Evolutionary conservation across 2,888 invertebrate species (phyloP), one percentile per base, ranked within the genome.

Genomic region (Camponotus fellah): DNA sequence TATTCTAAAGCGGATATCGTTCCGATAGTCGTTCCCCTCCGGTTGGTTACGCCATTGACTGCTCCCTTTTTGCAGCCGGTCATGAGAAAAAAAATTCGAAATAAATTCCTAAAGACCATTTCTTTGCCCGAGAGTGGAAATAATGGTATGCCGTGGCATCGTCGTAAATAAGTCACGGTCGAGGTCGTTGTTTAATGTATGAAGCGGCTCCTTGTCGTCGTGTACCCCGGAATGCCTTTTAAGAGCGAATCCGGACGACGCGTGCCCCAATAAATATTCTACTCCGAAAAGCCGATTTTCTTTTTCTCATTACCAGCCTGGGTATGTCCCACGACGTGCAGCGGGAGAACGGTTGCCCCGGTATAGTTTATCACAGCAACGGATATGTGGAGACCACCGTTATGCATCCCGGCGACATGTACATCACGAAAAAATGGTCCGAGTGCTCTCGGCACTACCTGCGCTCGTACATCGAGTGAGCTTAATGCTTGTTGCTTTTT

Each of bases 381-480:
- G 92, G 91, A 43, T 91, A 90, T 76, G 72, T 86, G 37, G 92
- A 92, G 77, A 91, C 93, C 32, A 93, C 94, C 12, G 92, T 95
- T 40, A 95, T 95, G 95, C 91, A 92, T 82, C 92, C 93, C 9
- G 91, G 91, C 46, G 92, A 93, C 65, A 85, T 90, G 83, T 92
- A 93, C 81, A 85, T 89, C 66, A 92, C 95, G n/a, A 93, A 95
- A 85, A 94, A 95, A 71, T 96, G 96, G 96, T 96, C 96, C 64
- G 93, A 94, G 86, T 96, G 96, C 92, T 96, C 96, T 86, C 92
- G 95, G 64, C 91, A 92, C 14, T 95, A 95, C 87, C 94, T 96
- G 86, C 95, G 95, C 64, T 94, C 95, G 84, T 96, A 96, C 91
- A 94, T 96, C 49, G 95, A 96, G 96, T 96, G 94, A 95, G 96